These are phyloP conservation scores for Psococerastis gibbosa DNA, from an alignment of 2,888 invertebrate genomes.

Conservation along the genomic window DNA sequence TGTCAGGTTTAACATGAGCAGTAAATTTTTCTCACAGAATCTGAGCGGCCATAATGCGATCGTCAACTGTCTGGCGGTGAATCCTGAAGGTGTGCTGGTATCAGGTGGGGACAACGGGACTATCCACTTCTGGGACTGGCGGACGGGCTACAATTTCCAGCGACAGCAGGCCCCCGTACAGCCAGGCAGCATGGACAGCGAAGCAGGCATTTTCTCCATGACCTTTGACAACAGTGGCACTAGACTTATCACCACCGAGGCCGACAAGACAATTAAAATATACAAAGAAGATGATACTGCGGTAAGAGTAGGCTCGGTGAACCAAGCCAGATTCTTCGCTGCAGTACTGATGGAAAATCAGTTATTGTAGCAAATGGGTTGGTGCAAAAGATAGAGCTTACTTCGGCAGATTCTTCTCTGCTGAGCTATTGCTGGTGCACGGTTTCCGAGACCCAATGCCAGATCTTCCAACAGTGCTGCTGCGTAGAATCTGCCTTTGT, in stretches of 20 bases:
- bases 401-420: too few species aligned
- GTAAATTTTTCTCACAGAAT: constrained; percentile 35
- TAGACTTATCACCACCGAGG: constrained; percentile 88
- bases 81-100: constrained; percentile 86
- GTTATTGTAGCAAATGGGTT: too few species aligned
- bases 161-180: constrained; percentile 82
- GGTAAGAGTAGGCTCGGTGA: constrained; percentile 24
- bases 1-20: too few species aligned
- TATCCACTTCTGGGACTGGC: constrained; percentile 96
- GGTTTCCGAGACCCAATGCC: too few species aligned
- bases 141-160: constrained; percentile 98
- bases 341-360: too few species aligned
- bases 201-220: constrained; percentile 93
- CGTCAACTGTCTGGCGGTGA: constrained; percentile 89
- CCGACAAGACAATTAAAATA: constrained; percentile 98
- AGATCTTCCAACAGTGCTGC: too few species aligned
- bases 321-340: not conserved
- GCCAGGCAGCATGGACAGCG: constrained; percentile 98
- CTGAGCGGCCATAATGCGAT: constrained; percentile 94
- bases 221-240: constrained; percentile 89
- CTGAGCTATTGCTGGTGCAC: too few species aligned
- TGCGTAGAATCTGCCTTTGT: too few species aligned
- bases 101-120: constrained; percentile 98
- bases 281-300: constrained; percentile 95
- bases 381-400: too few species aligned